Base-by-base conservation (phyloP, 1,140 invertebrate species). In the Sarcophaga peregrina region DNA sequence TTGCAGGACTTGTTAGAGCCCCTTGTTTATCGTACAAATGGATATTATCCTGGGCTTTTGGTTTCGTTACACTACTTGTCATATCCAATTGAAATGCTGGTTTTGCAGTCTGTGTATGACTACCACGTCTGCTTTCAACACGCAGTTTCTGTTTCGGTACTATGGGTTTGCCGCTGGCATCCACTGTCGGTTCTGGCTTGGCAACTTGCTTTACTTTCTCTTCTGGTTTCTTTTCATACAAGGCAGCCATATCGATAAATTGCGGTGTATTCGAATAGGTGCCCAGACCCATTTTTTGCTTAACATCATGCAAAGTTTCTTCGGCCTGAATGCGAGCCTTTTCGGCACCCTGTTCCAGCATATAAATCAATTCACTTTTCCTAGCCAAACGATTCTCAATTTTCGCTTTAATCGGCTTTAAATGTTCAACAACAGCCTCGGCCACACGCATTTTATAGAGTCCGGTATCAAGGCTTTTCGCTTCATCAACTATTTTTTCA, bases 361-460 rank as follows among this genome's bases (percentile, higher is more conserved):
- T 88, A 82, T 93, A 90, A 46, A 92, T 87, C 82, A 98, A 90
- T 91, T 96, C 94, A 17, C 89, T 87, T 46, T 92, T 92, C 72
- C 95, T 93, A 15, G 91, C 89, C 76, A 95, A 86, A 81, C 95
- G 91, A 58, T 92, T 86, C 7, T 92, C 85, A 82, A 95, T 93
- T 88, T 93, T 89, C 72, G 92, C 86, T 85, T 94, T 92, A 85
- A 98, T 96, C 37, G 97, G 96, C 83, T 90, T 91, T 5, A 98
- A 86, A 89, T 94, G 92, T 85, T 95, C 93, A 47, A 95, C 92
- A 5, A 98, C 86, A 17, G 93, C 92, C 83, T 97, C 95, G 8
- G 96, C 94, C 13, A 98, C 92, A 3, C 93, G 85, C 3, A 93
- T 85, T 92, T 98, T 98, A 86, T 96, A 98, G 91, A 94, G 91